These are phyloP conservation scores for Melinaea marsaeus DNA, from an alignment of 2,888 invertebrate species.

Conservation along the genomic window DNA sequence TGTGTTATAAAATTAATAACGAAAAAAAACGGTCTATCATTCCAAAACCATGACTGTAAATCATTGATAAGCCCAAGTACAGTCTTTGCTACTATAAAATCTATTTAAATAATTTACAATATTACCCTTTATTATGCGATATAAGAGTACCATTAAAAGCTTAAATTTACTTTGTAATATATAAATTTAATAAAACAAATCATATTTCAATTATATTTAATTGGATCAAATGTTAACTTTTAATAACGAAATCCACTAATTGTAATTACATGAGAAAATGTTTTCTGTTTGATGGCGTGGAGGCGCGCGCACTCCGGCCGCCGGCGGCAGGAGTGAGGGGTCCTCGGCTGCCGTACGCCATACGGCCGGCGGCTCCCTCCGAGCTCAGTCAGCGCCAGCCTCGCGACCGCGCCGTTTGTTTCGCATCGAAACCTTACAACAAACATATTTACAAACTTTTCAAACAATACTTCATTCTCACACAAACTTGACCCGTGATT, in stretches of 20 bases:
- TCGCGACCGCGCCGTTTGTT: slow-evolving; percentile 51
- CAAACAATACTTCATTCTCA: slow-evolving; percentile 41
- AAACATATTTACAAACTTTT: slow-evolving; percentile 44
- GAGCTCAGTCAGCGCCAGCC: slow-evolving; percentile 63
- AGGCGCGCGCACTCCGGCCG: slow-evolving; percentile 67
- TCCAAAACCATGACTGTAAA: slow-evolving; percentile 47
- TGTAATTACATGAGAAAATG: slow-evolving; percentile 19
- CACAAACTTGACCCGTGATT: slow-evolving; percentile 70
- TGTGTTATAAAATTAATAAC: slow-evolving; percentile 28
- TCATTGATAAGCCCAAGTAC: slow-evolving; percentile 42
- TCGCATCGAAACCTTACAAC: slow-evolving; percentile 45
- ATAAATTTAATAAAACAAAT: background rate
- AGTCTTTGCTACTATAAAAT: too few species aligned
- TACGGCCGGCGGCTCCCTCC: slow-evolving; percentile 58
- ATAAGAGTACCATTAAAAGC: too few species aligned
- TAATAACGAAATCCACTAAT: slow-evolving; percentile 17
- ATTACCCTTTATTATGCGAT: too few species aligned
- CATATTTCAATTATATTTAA: slow-evolving; percentile 6
- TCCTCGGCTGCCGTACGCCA: slow-evolving; percentile 41
- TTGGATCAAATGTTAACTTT: slow-evolving; percentile 4
- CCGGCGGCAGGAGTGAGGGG: slow-evolving; percentile 55
- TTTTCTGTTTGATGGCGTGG: slow-evolving; percentile 37
- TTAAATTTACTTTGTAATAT: too few species aligned
- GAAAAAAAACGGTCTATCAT: slow-evolving; percentile 16
- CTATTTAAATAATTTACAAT: too few species aligned